phyloP scores from a whole-genome alignment of 2,113 vertebrate species.

The Aegotheles bennettii region DNA sequence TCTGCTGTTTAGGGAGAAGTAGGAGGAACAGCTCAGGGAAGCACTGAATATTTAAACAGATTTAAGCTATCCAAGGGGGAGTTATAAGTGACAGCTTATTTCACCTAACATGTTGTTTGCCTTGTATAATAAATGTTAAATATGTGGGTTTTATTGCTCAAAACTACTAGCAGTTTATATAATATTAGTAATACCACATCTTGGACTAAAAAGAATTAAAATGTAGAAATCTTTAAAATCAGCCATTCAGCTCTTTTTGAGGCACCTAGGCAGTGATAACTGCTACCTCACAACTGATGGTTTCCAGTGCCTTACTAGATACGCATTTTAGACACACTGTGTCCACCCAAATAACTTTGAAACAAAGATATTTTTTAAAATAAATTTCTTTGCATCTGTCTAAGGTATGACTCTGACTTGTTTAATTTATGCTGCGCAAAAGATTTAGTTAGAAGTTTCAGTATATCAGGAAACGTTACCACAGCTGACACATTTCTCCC shows the following conservation, averaged over 20 bases:
- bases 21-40: background rate
- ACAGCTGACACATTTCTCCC: fast-evolving
- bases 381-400: background rate
- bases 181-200: background rate
- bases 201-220: background rate
- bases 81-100: background rate
- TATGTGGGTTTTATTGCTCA: background rate
- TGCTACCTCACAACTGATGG: background rate
- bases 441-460: background rate
- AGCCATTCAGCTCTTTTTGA: background rate
- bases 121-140: background rate
- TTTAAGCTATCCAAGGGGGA: background rate
- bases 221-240: background rate
- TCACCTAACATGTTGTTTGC: background rate
- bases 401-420: background rate
- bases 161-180: background rate
- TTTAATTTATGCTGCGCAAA: background rate
- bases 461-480: background rate
- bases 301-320: background rate
- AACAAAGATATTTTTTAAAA: no score
- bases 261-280: background rate
- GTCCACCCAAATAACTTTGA: background rate
- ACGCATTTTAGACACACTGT: background rate
- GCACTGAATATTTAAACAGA: background rate
- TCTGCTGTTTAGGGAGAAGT: background rate